phyloP scores from a whole-genome alignment of 2,797 vertebrate genomes.

The Enteromius treurensis region DNA sequence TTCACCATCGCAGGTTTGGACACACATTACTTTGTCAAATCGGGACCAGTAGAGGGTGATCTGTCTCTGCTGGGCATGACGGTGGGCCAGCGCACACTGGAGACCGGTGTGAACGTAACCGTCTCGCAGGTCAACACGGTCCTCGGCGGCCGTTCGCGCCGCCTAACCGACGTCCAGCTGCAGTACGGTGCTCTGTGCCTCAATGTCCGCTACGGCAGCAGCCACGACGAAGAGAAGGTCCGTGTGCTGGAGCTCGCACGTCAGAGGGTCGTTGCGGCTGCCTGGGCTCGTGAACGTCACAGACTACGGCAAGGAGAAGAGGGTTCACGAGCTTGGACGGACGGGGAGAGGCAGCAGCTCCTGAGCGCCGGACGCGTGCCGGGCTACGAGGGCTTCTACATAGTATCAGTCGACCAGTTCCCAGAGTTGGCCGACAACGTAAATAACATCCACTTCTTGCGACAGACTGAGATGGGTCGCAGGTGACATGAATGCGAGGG shows the following conservation, averaged over 20 bases:
- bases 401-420: conserved; percentile 96
- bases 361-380: conserved; percentile 90
- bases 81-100: conserved; percentile 90
- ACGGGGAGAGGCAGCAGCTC: conserved; percentile 94
- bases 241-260: conserved; percentile 91
- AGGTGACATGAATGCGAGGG: conserved; percentile 91
- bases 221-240: conserved; percentile 90
- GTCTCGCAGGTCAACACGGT: conserved; percentile 96
- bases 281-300: conserved; percentile 92
- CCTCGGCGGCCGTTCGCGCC: conserved; percentile 91
- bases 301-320: conserved; percentile 96
- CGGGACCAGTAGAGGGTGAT: conserved; percentile 88
- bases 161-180: conserved; percentile 94
- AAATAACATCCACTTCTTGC: conserved; percentile 98
- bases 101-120: conserved; percentile 94
- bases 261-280: conserved; percentile 86
- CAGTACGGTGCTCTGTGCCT: conserved; percentile 86
- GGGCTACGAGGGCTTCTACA: conserved; percentile 96
- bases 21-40: conserved; percentile 94
- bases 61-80: conserved; percentile 93
- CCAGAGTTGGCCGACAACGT: conserved; percentile 97
- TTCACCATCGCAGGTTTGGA: conserved; percentile 90
- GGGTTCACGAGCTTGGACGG: conserved; percentile 92
- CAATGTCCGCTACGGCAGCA: conserved; percentile 93
- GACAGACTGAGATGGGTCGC: conserved; percentile 99